phyloP scores from a whole-genome alignment of 2,113 vertebrate species.

The Amblyornis subalaris region DNA sequence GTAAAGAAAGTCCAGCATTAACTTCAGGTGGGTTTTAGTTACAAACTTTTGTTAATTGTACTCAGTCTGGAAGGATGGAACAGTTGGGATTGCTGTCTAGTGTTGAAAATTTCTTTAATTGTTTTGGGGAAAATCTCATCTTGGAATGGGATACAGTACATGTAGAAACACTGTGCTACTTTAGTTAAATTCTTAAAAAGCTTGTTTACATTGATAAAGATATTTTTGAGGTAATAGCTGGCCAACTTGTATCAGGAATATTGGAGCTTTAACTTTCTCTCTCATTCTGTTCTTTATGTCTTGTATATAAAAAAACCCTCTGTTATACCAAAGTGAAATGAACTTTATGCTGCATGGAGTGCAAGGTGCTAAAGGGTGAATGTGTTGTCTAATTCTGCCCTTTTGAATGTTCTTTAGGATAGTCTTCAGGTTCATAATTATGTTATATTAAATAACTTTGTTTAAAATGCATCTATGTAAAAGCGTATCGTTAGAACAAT shows the following conservation, averaged over 20 bases:
- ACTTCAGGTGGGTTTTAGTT: background rate
- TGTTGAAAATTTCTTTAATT: background rate
- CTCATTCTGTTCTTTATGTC: background rate
- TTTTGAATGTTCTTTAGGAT: background rate
- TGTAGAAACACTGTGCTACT: background rate
- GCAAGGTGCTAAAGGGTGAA: background rate
- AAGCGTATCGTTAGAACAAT: background rate
- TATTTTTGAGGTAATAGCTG: background rate
- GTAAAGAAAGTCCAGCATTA: background rate
- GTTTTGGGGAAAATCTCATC: background rate
- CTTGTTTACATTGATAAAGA: background rate
- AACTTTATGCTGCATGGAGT: background rate
- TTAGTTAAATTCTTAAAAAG: background rate
- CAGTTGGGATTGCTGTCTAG: background rate
- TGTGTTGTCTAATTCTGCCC: background rate
- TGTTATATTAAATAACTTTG: background rate
- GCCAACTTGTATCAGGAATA: background rate
- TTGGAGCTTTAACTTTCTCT: background rate
- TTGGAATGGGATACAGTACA: background rate
- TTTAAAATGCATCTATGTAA: background rate
- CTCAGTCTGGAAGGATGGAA: background rate
- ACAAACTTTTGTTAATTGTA: rapidly evolving
- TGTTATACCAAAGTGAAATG: background rate
- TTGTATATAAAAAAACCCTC: background rate
- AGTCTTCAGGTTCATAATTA: background rate